These are phyloP conservation scores for Cephalotes varians DNA, from an alignment of 2,888 invertebrate genomes.

Conservation along the genomic window DNA sequence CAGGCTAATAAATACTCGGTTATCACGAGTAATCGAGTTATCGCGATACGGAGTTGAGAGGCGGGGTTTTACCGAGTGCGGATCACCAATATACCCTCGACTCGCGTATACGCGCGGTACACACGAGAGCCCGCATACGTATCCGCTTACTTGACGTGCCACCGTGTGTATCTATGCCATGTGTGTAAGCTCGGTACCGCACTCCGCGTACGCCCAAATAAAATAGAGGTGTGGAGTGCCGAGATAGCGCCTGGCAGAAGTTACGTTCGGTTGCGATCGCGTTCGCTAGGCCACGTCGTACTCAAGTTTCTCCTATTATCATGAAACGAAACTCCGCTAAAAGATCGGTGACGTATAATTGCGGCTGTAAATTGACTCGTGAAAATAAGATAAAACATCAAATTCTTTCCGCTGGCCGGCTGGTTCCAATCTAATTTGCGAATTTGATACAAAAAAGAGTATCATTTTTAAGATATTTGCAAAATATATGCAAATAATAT, in stretches of 20 bases:
- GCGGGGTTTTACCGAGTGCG: constrained; percentile 38
- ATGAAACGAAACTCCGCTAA: not conserved
- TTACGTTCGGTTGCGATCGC: constrained; percentile 59
- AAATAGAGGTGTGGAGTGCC: constrained; percentile 74
- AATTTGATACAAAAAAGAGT: not conserved
- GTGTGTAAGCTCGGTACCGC: constrained; percentile 1
- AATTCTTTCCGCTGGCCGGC: not conserved
- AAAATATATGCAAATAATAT: not conserved
- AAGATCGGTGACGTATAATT: not conserved
- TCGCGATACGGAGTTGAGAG: constrained; percentile 71
- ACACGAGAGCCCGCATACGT: constrained; percentile 9
- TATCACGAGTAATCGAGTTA: constrained; percentile 81
- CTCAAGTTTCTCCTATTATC: constrained; percentile 31
- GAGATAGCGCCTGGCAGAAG: constrained; percentile 74
- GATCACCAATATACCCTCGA: constrained; percentile 37
- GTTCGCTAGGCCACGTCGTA: constrained; percentile 22
- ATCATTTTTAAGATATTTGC: not conserved
- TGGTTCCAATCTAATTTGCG: not conserved
- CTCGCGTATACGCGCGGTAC: not conserved
- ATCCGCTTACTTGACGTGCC: constrained; percentile 27
- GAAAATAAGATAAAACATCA: not conserved
- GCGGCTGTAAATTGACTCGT: not conserved
- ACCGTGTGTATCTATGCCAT: not conserved
- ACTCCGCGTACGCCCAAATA: constrained; percentile 63
- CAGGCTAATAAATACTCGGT: constrained; percentile 80